A percentile compares a stretch with the other conserved stretches of the same genome.
Evolutionary conservation across 92 coral and sea anemone genomes (phyloP).

Genomic region (Heliopora coerulea): DNA sequence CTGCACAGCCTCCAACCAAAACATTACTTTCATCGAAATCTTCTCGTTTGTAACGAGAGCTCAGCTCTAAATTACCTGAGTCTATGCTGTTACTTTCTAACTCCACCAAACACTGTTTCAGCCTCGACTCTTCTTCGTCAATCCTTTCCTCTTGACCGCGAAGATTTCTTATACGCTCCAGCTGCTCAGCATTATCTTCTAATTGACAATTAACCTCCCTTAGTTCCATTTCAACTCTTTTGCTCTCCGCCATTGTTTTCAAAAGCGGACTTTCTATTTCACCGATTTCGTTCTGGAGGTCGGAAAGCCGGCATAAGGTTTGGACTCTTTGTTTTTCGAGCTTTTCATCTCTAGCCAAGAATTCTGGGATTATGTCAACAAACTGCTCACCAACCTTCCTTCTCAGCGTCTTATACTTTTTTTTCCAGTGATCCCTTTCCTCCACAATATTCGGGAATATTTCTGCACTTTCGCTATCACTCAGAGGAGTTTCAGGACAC

Average conservation of each 20-base stretch:
- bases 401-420: constrained; percentile 60
- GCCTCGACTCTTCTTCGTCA: not conserved
- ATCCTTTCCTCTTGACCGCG: not conserved
- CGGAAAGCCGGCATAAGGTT: constrained; percentile 5
- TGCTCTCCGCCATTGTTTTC: not conserved
- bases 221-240: constrained; percentile 13
- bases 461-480: constrained; percentile 10
- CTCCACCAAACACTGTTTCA: constrained; percentile 6
- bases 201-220: constrained; percentile 4
- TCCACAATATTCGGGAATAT: constrained; percentile 8
- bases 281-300: not conserved
- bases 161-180: not conserved
- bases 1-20: not conserved
- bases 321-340: constrained; percentile 19
- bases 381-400: constrained; percentile 76
- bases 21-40: not conserved
- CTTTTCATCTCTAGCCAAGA: constrained; percentile 25
- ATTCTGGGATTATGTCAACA: constrained; percentile 80
- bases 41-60: not conserved
- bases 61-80: not conserved
- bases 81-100: not conserved
- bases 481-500: not conserved
- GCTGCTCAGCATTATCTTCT: not conserved
- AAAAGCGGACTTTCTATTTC: constrained; percentile 24
- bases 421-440: constrained; percentile 40